A percentile compares a stretch with the other conserved stretches of the same genome.
Evolutionary conservation across 2,888 invertebrate genomes (phyloP).

Genomic region (Zeuzera pyrina): DNA sequence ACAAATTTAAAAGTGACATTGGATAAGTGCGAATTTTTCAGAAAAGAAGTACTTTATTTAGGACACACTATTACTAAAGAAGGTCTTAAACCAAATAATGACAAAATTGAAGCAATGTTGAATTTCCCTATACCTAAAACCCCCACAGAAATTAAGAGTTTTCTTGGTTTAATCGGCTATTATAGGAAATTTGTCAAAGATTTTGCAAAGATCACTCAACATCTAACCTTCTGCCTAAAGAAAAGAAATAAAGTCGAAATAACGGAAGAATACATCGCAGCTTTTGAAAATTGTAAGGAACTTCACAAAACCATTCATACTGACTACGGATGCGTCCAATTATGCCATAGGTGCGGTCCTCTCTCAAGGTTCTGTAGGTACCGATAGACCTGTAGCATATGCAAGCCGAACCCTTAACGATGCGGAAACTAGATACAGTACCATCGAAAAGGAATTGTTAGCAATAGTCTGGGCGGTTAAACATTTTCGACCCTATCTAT

Average conservation of each 20-base stretch:
- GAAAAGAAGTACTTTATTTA: no score
- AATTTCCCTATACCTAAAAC: no score
- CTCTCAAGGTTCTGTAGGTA: constrained; percentile 14
- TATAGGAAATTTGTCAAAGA: no score
- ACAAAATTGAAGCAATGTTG: no score
- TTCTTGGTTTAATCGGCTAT: no score
- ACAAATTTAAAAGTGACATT: no score
- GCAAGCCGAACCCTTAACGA: constrained; percentile 10
- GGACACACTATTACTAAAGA: no score
- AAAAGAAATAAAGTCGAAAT: constrained; percentile 11
- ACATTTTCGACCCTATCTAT: not conserved
- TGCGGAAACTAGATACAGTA: constrained; percentile 4
- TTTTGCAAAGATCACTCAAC: constrained; percentile 22
- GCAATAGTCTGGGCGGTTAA: constrained; percentile 10
- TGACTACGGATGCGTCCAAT: constrained; percentile 18
- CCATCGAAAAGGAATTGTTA: constrained; percentile 8
- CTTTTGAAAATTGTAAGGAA: constrained; percentile 15
- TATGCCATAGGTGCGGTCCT: constrained; percentile 10
- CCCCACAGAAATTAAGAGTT: no score
- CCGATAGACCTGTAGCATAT: constrained; percentile 11
- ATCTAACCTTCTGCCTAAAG: constrained; percentile 17
- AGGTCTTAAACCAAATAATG: no score
- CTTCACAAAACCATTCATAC: constrained; percentile 15
- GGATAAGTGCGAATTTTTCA: no score
- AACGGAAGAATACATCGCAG: constrained; percentile 11